Percentiles rank a stretch among this genome's conserved stretches.
These are phyloP conservation scores for Orycteropus afer DNA, from an alignment of 2,113 vertebrate species.

Conservation along the genomic window DNA sequence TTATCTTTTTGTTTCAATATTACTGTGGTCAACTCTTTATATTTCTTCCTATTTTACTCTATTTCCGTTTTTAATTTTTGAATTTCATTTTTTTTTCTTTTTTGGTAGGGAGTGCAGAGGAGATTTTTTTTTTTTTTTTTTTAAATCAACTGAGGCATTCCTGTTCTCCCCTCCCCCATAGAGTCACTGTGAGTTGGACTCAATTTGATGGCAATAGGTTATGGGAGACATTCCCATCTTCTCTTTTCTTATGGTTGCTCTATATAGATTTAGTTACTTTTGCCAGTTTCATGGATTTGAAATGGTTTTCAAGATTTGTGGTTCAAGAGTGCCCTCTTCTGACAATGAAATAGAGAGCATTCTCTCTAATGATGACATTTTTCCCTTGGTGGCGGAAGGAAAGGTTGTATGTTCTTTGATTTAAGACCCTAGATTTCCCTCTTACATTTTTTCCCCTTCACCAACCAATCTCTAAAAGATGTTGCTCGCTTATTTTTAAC, in stretches of 20 bases:
- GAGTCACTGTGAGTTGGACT: background rate
- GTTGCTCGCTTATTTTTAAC: background rate
- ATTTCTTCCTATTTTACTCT: background rate
- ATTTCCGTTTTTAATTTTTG: background rate
- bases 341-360: background rate
- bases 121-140: too few relatives aligned
- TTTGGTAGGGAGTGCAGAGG: too few relatives aligned
- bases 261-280: background rate
- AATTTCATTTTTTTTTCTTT: background rate
- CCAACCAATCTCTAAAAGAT: background rate
- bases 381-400: background rate
- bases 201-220: background rate
- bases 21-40: background rate
- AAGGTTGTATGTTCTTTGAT: background rate
- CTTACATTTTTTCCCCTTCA: background rate
- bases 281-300: background rate
- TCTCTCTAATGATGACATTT: background rate
- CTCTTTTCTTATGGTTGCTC: background rate
- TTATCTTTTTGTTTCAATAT: background rate
- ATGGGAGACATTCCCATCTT: background rate
- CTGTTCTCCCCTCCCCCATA: background rate
- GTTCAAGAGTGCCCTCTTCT: background rate
- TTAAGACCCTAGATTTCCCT: background rate
- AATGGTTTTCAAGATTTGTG: background rate
- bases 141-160: background rate